Evolutionary conservation across 1,140 invertebrate species (phyloP), one percentile per base, ranked within the genome.

Genomic region (Dendroctonus ponderosae): DNA sequence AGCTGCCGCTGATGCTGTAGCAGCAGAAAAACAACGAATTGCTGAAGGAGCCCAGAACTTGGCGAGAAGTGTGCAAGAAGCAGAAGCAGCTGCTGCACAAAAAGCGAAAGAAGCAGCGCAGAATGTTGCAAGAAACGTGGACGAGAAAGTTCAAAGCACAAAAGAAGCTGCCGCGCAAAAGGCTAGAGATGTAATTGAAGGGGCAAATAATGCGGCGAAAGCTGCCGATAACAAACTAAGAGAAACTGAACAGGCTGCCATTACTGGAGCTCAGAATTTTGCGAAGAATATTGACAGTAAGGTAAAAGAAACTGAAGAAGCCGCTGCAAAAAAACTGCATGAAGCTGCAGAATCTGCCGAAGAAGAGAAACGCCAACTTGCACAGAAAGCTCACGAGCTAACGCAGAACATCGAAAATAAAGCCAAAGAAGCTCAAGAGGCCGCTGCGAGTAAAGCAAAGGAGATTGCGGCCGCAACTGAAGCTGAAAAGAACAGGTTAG

Each of bases 211-310:
- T 39, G 15, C 62, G 12, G 66, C 56, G 6, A 49, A 58, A 38
- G 39, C 39, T 38, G 39, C 58, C 39, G 66, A 71, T 49, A 57
- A 65, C 7, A 58, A 72, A 60, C 26, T 26, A 26, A 26, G 3
- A 3, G 26, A 26, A 26, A 26, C 26, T 26, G 26, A 26, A 26
- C 26, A 26, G 26, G 26, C 26, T 43, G 60, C 62, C 49, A 44
- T 63, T 59, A 38, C 60, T 11, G 68, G 54, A 15, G 65, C 66
- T 6, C 56, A 67, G 15, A 70, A 71, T 38, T 39, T 69, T 9
- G 64, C 64, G 6, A 59, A 62, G 58, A 49, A 26, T 46, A 51
- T 71, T 7, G 68, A 70, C 52, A 67, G 42, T 43, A 70, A 71
- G 48, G 2, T 64, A 11, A 61, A 62, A 14, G 39, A 63, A 58